phyloP scores from a whole-genome alignment of 2,113 vertebrate species.

The Pardalotus punctatus region DNA sequence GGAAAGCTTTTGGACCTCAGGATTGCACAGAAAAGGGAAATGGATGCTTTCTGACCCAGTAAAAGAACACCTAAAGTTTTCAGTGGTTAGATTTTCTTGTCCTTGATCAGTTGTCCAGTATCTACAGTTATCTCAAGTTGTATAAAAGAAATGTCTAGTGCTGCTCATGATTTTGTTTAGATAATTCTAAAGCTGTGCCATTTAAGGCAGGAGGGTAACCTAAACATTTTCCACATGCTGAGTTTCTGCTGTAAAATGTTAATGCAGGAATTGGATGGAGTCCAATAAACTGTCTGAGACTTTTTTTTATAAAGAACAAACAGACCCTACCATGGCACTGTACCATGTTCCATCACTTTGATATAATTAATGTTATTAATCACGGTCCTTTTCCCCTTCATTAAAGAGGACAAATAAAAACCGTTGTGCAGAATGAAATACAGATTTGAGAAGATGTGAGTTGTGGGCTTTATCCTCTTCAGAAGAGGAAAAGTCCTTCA shows the following conservation, averaged over 20 bases:
- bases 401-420: constrained; percentile 1
- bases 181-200: background rate
- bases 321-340: background rate
- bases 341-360: background rate
- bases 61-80: background rate
- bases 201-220: constrained; percentile 13
- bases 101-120: background rate
- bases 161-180: constrained; percentile 29
- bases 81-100: background rate
- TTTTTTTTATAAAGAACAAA: background rate
- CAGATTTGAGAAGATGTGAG: background rate
- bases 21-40: background rate
- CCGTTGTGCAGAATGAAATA: background rate
- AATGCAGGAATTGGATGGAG: constrained; percentile 33
- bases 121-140: background rate
- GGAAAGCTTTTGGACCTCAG: background rate
- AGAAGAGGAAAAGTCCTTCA: background rate
- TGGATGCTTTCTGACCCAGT: background rate
- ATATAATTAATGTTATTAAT: background rate
- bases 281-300: background rate
- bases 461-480: background rate
- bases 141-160: background rate
- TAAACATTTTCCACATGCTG: constrained; percentile 45
- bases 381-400: background rate
- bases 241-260: constrained; percentile 23